Base-by-base conservation (phyloP, 2,797 vertebrate genomes). In the Xiphophorus birchmanni region DNA sequence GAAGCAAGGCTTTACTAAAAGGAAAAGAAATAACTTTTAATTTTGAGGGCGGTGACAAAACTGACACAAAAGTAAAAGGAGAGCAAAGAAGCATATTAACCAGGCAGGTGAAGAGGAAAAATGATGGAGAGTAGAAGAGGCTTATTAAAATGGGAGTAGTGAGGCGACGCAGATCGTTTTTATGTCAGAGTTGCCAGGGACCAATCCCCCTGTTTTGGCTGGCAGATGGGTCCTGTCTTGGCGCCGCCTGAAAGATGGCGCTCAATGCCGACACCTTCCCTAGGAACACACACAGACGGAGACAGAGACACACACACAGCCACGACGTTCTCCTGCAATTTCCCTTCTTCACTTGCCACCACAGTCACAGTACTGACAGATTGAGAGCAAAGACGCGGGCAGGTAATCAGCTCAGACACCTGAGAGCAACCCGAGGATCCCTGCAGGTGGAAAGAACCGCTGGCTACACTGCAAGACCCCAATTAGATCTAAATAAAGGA, bases 331-430 rank as follows among this genome's bases (percentile, higher is more conserved):
- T 80, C 86, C 81, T 56, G 78, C 83, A 83, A 85, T 91, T 84
- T 87, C 86, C 54, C 89, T 80, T 82, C 76, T 88, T 83, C 75
- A 78, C 87, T 86, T 80, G 89, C 89, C 89, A 88, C 87, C 85
- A 77, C 76, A 78, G 90, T 86, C 37, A 76, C 85, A 80, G 84
- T 78, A 74, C 88, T 95, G 95, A 96, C 95, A 96, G 95, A 96
- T 95, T 96, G 95, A 94, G 94, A 94, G 94, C 95, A 95, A 95
- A 95, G 94, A 93, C 91, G 86, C 93, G 90, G 92, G 88, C 92
- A 83, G 89, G 92, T 92, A 95, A 95, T 96, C 92, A 94, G 92
- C 93, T 91, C 81, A 89, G 93, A 94, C 94, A 95, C 94, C 95
- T 94, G 94, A 96, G 93, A 92, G 89, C 60, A 65, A 91, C 91